Conservation (phyloP, 2,113 vertebrate species). For the Rhea americana region DNA sequence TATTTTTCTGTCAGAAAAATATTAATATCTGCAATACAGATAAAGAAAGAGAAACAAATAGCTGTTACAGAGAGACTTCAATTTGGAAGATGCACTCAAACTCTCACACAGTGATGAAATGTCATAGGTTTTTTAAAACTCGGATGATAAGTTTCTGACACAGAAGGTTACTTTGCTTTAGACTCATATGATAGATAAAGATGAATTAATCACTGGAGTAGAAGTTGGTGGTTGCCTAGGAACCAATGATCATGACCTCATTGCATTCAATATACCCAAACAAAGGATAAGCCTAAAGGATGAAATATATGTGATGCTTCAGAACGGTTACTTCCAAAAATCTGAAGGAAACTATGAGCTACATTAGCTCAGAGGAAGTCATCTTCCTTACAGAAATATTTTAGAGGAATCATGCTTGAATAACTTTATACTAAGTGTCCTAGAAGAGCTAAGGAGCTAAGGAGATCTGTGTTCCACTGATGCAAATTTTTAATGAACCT, state of each 20-base stretch:
- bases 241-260: constrained; percentile 62
- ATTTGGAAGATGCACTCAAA: neutral
- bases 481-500: neutral
- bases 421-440: neutral
- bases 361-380: neutral
- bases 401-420: neutral
- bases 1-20: neutral
- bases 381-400: neutral
- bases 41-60: neutral
- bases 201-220: constrained; percentile 61
- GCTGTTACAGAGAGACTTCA: neutral
- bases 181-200: constrained; percentile 38
- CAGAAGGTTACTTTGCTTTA: constrained; percentile 34
- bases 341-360: neutral
- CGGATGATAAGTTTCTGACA: constrained; percentile 24
- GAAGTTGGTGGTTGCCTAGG: constrained; percentile 63
- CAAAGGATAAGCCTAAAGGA: constrained; percentile 25
- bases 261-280: constrained; percentile 38
- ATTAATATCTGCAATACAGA: neutral
- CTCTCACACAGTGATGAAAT: neutral
- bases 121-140: constrained; percentile 2
- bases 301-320: neutral
- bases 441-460: neutral
- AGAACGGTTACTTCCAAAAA: neutral
- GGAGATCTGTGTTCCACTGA: neutral